Conservation (phyloP, 1,140 invertebrate genomes). For the Nephila pilipes region DNA sequence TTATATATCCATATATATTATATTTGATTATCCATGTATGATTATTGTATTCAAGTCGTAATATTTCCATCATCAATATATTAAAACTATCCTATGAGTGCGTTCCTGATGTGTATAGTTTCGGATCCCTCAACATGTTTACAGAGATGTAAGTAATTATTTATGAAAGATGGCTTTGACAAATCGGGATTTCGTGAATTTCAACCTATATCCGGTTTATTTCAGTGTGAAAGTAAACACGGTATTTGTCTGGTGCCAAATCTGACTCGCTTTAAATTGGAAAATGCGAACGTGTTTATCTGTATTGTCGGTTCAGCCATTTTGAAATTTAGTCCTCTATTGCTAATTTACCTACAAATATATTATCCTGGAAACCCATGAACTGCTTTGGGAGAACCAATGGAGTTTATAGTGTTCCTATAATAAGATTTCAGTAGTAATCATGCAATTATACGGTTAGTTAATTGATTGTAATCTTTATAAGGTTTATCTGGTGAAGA, state of each 20-base stretch:
- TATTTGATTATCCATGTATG: no score
- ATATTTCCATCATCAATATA: background rate
- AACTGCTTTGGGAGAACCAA: no score
- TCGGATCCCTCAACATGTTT: background rate
- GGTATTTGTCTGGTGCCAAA: background rate
- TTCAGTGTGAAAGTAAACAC: background rate
- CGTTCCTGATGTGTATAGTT: background rate
- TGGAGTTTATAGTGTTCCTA: no score
- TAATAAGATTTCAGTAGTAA: no score
- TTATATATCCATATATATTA: no score
- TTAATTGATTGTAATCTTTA: no score
- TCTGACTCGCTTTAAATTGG: background rate
- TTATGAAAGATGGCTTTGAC: background rate
- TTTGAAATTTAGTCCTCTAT: background rate
- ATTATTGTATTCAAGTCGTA: background rate
- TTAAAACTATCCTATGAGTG: background rate
- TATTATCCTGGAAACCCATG: no score
- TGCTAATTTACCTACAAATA: background rate
- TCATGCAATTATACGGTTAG: no score
- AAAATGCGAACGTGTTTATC: background rate
- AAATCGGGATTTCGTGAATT: background rate
- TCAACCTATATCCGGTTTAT: background rate
- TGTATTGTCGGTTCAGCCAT: background rate
- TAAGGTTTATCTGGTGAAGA: no score
- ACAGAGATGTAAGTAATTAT: background rate